A percentile compares a stretch with the other conserved stretches of the same genome.
phyloP scores from a whole-genome alignment of 2,113 vertebrate genomes.

The Pygoscelis adeliae region DNA sequence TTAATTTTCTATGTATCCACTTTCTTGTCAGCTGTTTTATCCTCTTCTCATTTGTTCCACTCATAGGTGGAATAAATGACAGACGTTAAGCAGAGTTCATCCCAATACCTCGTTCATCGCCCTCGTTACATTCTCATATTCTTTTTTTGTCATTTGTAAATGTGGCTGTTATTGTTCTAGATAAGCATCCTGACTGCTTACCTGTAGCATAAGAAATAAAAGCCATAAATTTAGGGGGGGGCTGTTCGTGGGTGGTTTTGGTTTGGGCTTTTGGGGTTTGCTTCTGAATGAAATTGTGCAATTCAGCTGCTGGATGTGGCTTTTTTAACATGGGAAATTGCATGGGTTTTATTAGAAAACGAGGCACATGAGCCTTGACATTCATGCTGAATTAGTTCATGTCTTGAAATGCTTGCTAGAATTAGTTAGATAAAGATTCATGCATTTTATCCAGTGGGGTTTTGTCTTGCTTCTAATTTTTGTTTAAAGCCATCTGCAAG shows the following conservation, averaged over 20 bases:
- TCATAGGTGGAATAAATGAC: not conserved
- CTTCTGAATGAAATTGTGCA: not conserved
- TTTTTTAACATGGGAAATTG: not conserved
- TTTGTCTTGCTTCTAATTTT: not conserved
- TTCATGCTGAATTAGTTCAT: not conserved
- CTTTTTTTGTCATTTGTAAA: not conserved
- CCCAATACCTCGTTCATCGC: not conserved
- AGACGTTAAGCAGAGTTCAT: not conserved
- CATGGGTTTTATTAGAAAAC: not conserved
- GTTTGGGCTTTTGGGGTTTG: not conserved
- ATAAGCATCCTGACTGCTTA: not conserved
- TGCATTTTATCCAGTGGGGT: not conserved
- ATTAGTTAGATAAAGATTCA: not conserved
- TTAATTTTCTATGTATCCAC: not conserved
- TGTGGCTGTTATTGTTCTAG: not conserved
- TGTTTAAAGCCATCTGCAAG: not conserved
- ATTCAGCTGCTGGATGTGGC: not conserved
- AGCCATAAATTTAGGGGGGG: not conserved
- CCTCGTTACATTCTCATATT: accelerated
- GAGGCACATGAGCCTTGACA: not conserved
- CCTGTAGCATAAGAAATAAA: not conserved
- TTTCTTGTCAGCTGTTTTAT: not conserved
- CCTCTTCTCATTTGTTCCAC: not conserved
- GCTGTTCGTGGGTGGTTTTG: not conserved
- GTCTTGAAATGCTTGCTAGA: not conserved